Evolutionary conservation across 2,113 vertebrate genomes (phyloP).

Genomic region (Pangasianodon gigas): DNA sequence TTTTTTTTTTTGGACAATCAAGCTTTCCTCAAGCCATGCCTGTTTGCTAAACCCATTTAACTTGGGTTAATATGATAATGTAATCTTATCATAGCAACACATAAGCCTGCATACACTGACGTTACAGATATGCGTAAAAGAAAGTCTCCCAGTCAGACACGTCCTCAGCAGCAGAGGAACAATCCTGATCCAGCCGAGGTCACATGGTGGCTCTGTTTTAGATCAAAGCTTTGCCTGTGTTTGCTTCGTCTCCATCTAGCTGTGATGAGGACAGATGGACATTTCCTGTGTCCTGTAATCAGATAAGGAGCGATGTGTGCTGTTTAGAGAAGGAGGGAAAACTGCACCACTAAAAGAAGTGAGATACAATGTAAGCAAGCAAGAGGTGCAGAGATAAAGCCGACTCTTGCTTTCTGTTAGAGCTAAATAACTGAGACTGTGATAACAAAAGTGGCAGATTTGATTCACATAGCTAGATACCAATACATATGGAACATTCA

Average conservation of each 20-base stretch:
- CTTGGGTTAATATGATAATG: background rate
- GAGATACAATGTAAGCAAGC: background rate
- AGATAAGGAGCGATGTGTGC: constrained; percentile 50
- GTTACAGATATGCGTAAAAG: background rate
- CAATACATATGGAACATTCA: too few relatives aligned
- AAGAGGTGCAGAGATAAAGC: background rate
- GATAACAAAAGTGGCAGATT: too few relatives aligned
- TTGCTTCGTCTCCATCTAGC: constrained; percentile 51
- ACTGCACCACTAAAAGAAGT: background rate
- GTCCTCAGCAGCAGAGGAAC: constrained; percentile 23
- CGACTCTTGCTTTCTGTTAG: background rate
- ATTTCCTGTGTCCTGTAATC: constrained; percentile 66
- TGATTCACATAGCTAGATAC: background rate
- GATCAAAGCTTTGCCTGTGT: constrained; percentile 49
- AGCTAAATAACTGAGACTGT: background rate
- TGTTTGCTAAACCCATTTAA: background rate
- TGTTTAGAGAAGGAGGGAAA: constrained; percentile 35
- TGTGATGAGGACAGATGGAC: constrained; percentile 55
- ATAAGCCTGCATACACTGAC: background rate
- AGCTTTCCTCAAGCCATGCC: background rate
- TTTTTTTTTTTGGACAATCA: background rate
- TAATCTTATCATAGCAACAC: background rate
- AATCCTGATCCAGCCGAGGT: background rate
- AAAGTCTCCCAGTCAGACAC: background rate
- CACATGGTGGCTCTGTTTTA: constrained; percentile 44